Conservation (phyloP, 2,888 invertebrate species). For the Plebejus anna region DNA sequence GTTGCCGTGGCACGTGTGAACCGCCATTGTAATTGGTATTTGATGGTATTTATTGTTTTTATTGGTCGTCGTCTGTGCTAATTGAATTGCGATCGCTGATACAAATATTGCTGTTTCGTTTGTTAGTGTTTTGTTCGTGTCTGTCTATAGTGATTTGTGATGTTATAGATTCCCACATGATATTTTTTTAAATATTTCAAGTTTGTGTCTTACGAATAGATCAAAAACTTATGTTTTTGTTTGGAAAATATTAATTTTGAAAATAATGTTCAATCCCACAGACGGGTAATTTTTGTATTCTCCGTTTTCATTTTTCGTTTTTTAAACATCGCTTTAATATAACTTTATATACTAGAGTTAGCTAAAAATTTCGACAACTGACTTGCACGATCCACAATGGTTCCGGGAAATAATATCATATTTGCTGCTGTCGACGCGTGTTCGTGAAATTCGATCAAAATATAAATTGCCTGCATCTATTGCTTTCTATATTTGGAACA, state of each 20-base stretch:
- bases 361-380: no score
- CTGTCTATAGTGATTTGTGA: no score
- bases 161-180: no score
- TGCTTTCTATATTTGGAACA: constrained; percentile 18
- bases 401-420: not conserved
- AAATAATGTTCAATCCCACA: no score
- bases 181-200: no score
- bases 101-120: not conserved
- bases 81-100: constrained; percentile 4
- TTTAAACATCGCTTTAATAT: no score
- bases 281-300: no score
- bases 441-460: constrained; percentile 18
- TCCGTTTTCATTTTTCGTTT: no score
- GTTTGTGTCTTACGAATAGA: no score
- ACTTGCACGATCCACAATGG: not conserved
- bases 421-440: not conserved
- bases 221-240: no score
- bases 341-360: no score
- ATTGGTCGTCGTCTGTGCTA: constrained; percentile 16
- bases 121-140: not conserved
- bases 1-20: constrained; percentile 44
- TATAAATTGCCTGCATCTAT: constrained; percentile 14
- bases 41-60: constrained; percentile 27
- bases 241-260: no score
- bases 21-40: constrained; percentile 29